phyloP scores from a whole-genome alignment of 2,113 vertebrate species.

The Struthidea cinerea region DNA sequence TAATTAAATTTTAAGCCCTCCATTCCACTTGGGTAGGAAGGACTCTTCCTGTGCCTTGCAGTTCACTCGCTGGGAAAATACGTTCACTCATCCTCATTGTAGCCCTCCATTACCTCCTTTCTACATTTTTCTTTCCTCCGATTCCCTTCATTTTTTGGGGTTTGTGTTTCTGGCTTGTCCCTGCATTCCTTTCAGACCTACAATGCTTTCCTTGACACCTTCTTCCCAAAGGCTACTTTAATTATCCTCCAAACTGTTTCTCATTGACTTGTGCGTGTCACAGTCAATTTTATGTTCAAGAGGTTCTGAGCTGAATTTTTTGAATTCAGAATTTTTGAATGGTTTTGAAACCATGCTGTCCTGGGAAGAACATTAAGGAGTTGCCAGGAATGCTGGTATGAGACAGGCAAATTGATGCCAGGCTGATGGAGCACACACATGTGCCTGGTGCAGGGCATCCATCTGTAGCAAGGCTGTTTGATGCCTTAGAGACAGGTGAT shows the following conservation, averaged over 20 bases:
- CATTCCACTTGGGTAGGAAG: background rate
- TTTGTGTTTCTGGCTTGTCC: background rate
- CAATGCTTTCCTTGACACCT: background rate
- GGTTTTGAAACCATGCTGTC: background rate
- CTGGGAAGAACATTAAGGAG: background rate
- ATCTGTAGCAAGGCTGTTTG: too few relatives aligned
- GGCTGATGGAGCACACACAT: background rate
- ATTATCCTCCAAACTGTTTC: background rate
- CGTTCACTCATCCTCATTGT: background rate
- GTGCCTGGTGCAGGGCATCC: background rate
- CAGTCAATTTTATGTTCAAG: background rate
- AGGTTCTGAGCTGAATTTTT: background rate
- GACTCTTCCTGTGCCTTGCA: background rate
- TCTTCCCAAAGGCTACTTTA: background rate
- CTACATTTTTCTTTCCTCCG: background rate
- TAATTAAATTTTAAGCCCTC: constrained; percentile 6
- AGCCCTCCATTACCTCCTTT: background rate
- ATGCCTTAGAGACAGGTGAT: background rate
- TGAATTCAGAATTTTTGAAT: too few relatives aligned
- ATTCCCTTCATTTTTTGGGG: background rate
- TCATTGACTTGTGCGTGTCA: background rate
- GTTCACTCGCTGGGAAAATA: background rate
- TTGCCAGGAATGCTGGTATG: background rate
- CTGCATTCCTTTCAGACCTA: background rate
- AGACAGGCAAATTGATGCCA: background rate